Evolutionary conservation across 2,797 vertebrate species (phyloP), one percentile per base, ranked within the genome.

Genomic region (Enteromius argenteus): DNA sequence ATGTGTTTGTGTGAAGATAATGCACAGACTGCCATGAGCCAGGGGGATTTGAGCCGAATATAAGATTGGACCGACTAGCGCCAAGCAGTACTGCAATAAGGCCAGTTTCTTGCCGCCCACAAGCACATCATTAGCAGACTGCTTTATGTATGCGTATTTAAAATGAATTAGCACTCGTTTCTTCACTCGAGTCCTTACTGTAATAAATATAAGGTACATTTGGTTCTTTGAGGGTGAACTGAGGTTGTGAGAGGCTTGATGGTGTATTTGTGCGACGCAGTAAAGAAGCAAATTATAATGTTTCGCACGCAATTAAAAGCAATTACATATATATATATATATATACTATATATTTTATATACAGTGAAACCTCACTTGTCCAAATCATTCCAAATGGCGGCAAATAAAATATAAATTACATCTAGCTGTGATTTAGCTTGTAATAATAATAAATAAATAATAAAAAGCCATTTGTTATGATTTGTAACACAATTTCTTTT

Each of bases 31-130:
- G 79, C 72, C 82, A 85, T 84, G 74, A 82, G 88, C 86, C 89
- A 86, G 91, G 73, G 80, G 89, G 84, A 88, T 82, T 88, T 88
- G 90, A 91, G 87, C 86, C 42, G 81, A 86, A 90, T 91, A 87
- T 90, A 83, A 90, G 87, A 89, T 23, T 80, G 81, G 86, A 80
- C 64, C 81, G 87, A 85, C 84, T 85, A 89, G 88, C 90, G 90
- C 84, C 19, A 21, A 85, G 87, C 84, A 79, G 73, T 89, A 88
- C 84, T 88, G 85, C 87, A 86, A 86, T 81, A 89, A 87, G 81
- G 86, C 80, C 35, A 23, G 68, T 46, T 1, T 71, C 42, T 69
- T 51, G 8, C 64, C 46, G 51, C 87, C 88, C 89, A 84, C 86
- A 83, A 44, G 73, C 84, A 77, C 62, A 44, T 85, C 75, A 90